These are phyloP conservation scores for Melinopterus prodromus DNA, from an alignment of 2,888 invertebrate species.

Conservation along the genomic window DNA sequence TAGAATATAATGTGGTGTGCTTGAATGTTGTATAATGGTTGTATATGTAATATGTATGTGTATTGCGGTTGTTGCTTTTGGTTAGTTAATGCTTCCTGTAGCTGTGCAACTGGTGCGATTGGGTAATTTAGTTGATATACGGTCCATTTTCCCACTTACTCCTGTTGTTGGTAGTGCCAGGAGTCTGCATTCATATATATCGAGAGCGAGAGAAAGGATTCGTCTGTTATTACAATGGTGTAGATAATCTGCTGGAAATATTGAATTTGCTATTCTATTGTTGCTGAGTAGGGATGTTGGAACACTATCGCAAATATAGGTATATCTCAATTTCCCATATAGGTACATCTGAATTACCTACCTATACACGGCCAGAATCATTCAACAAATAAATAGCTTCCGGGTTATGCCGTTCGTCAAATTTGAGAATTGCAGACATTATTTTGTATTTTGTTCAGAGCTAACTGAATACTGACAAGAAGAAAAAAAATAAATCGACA, in stretches of 20 bases:
- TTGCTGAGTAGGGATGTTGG: not conserved
- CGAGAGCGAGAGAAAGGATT: constrained; percentile 4
- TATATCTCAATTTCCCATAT: not conserved
- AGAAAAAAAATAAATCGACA: too few species aligned
- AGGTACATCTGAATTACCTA: not conserved
- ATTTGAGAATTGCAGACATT: too few species aligned
- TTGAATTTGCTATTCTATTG: too few species aligned
- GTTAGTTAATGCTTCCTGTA: constrained; percentile 8
- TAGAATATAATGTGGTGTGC: not conserved
- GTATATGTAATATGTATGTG: too few species aligned
- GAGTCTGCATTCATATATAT: constrained; percentile 7
- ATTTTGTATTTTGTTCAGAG: too few species aligned
- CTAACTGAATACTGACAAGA: too few species aligned
- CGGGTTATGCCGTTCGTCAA: too few species aligned
- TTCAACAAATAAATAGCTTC: too few species aligned
- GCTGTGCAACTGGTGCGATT: constrained; percentile 19
- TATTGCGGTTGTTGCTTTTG: not conserved
- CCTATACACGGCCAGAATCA: not conserved
- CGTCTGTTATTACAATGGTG: too few species aligned
- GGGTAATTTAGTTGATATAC: constrained; percentile 25
- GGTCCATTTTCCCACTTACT: constrained; percentile 20
- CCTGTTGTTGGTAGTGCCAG: not conserved
- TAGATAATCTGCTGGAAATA: too few species aligned
- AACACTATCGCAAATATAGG: not conserved
- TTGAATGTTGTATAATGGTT: too few species aligned